Evolutionary conservation across 2,113 vertebrate genomes (phyloP), one percentile per base, ranked within the genome.

Genomic region (Equus quagga): DNA sequence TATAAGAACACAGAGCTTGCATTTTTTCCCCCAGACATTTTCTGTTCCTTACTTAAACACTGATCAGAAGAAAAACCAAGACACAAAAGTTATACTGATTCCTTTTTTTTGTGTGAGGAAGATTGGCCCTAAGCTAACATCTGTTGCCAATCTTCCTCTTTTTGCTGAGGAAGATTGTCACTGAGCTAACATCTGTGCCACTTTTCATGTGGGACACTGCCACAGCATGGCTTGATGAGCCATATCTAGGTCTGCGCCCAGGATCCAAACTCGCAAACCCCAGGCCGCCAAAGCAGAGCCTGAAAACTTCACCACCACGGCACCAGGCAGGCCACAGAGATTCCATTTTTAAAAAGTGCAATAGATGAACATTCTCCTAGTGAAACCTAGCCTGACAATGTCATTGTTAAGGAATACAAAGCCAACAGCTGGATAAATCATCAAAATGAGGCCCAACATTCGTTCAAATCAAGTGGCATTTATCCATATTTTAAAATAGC

Each of bases 401-500:
- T 75, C 28, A 62, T 54, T 82, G 62, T 86, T 94, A 78, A 92
- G 46, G 36, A 92, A 60, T 51, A 36, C 49, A 95, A 95, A 94
- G 79, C 70, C 54, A 92, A 86, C 65, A 86, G 94, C n/a, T 41
- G 24, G 73, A 70, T 73, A 81, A 90, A 86, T 69, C 23, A 91
- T 91, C 56, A 94, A 60, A 83, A 90, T 2, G 44, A 76, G 54
- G 24, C 31, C 76, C 89, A 72, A 19, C 49, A 31, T 36, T 86
- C 72, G 3, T 64, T 56, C 44, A 49, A 80, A 96, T 94, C 91
- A 56, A 86, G 46, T 73, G 82, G 62, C 73, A 91, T 96, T 94
- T 87, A 83, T 97, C 88, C 90, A 18, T 83, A 79, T 86, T 97
- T 58, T 23, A 62, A 91, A 94, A 93, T 62, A 44, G 64, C 85